Evolutionary conservation across 1,140 invertebrate genomes (phyloP).

Genomic region (Xylocopa sonorina): DNA sequence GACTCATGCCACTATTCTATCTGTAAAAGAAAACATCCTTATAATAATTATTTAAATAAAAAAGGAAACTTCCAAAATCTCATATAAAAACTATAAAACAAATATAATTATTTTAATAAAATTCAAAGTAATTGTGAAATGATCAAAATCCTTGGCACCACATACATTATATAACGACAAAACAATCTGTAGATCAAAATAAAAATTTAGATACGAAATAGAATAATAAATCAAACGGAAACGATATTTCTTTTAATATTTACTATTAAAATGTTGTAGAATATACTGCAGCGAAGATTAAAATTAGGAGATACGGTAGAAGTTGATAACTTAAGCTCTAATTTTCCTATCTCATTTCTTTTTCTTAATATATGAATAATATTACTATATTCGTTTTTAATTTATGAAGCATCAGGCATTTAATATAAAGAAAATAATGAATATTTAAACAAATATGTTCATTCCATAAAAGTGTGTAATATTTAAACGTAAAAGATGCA

Average conservation of each 20-base stretch:
- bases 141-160: neutral
- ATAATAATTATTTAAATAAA: neutral
- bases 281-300: neutral
- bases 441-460: constrained; percentile 25
- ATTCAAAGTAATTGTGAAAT: neutral
- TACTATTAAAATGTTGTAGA: neutral
- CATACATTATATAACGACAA: constrained; percentile 32
- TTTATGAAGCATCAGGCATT: neutral
- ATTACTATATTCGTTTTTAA: constrained; percentile 22
- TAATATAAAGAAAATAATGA: neutral
- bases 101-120: neutral
- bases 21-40: constrained; percentile 68
- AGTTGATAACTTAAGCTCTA: neutral
- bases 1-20: constrained; percentile 83
- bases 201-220: neutral
- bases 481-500: neutral
- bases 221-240: neutral
- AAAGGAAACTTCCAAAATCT: neutral
- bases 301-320: neutral
- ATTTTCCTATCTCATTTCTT: constrained; percentile 8
- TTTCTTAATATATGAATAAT: constrained; percentile 23
- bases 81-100: neutral
- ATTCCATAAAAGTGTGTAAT: constrained; percentile 2
- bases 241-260: neutral
- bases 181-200: neutral